Percentiles rank a stretch among this genome's conserved stretches.
These are phyloP conservation scores for Puntigrus tetrazona DNA, from an alignment of 2,113 vertebrate species.

Conservation along the genomic window DNA sequence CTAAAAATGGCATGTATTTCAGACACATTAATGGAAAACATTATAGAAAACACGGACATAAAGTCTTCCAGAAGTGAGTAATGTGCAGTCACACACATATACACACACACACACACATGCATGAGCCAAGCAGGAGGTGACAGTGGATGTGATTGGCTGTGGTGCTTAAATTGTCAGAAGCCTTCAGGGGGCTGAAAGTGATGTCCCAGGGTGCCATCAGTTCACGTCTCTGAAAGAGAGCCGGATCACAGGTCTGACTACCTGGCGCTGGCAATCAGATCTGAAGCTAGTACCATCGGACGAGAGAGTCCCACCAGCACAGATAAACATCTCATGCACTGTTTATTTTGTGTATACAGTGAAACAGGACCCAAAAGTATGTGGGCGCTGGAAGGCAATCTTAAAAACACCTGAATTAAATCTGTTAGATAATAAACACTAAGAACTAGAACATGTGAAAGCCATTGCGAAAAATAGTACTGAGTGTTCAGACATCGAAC, in stretches of 20 bases:
- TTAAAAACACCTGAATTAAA: not conserved
- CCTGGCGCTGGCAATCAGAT: not conserved
- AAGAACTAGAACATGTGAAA: not conserved
- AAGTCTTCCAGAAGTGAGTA: not conserved
- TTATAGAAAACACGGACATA: not conserved
- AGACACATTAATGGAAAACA: not conserved
- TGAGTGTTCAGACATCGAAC: too few relatives aligned
- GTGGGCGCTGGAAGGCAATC: not conserved
- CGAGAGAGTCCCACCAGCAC: not conserved
- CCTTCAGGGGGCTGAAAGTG: not conserved
- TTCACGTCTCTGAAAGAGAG: not conserved
- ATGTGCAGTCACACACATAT: not conserved
- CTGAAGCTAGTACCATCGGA: not conserved
- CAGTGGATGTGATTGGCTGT: not conserved
- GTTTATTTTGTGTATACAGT: not conserved
- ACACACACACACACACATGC: too few relatives aligned
- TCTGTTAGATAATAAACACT: not conserved
- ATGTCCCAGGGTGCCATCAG: constrained; percentile 32
- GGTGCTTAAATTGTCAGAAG: constrained; percentile 9
- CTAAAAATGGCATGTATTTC: not conserved
- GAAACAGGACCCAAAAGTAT: not conserved
- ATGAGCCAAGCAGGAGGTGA: not conserved
- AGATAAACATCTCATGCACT: not conserved
- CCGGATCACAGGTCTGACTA: not conserved
- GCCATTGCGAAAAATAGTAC: not conserved